Base-by-base conservation (phyloP, 1,140 invertebrate species). In the Lepidurus apus region DNA sequence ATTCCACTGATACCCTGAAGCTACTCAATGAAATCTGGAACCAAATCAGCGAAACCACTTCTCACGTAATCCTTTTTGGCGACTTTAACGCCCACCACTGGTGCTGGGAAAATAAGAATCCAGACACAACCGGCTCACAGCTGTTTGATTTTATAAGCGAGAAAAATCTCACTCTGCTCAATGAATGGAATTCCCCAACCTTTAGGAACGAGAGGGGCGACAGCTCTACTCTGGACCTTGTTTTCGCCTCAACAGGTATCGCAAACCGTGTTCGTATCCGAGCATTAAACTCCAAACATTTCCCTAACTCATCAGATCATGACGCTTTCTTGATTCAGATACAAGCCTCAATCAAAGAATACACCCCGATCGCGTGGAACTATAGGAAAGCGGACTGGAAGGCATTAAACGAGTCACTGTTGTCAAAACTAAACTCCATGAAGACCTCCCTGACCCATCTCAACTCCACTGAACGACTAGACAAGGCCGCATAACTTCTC, bases 41-140 rank as follows among this genome's bases (percentile, higher is more conserved):
- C 45, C 45, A 47, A 9, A 47, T 47, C 9, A 47, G 4, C 45
- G 45, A 47, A 9, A 47, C 45, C 9, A 11, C 45, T 1, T 47
- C 45, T 9, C 45, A 47, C 2, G 17, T 47, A 11, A 47, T 42
- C 42, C 42, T 76, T 11, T 34, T 42, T 11, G 74, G 74, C 10
- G 74, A 74, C 9, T 74, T 26, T 11, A 74, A 74, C 74, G 74
- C 74, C 24, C 74, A 74, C 42, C 74, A 74, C 34, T 47, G 45
- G 45, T 47, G 1, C 9, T 47, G 45, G 45, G 45, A 47, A 47
- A 47, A 47, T 3, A 47, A 47, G 45, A 17, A 9, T 47, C 45
- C 45, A 47, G 45, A 47, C 45, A 47, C 45, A 47, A 1, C 45
- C 9, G 45, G 45, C 9, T 47, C 45, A 9, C 9, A 47, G 17